These are phyloP conservation scores for Heliconius ismenius DNA, from an alignment of 2,888 invertebrate species.

Conservation along the genomic window DNA sequence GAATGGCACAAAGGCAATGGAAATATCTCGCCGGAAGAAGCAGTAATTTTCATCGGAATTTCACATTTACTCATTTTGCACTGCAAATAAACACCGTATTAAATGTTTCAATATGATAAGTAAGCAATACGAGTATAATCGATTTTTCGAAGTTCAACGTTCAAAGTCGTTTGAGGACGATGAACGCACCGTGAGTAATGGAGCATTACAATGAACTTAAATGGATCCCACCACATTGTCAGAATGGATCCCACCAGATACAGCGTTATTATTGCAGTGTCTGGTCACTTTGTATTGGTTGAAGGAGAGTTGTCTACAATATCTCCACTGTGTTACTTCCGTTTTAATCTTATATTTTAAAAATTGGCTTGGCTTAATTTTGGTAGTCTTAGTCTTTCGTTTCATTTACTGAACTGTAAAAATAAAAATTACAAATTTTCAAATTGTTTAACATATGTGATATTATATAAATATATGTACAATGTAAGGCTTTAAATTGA, in stretches of 20 bases:
- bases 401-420: too few species aligned
- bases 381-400: too few species aligned
- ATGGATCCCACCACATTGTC: neutral
- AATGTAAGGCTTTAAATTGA: neutral
- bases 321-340: neutral
- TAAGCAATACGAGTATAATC: neutral
- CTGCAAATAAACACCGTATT: neutral
- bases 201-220: neutral
- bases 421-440: too few species aligned
- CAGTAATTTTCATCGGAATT: neutral
- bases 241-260: neutral
- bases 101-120: neutral
- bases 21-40: neutral
- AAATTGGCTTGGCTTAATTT: neutral
- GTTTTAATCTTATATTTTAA: neutral
- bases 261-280: neutral
- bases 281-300: neutral
- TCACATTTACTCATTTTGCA: neutral
- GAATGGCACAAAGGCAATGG: neutral
- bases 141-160: constrained; percentile 1
- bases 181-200: constrained; percentile 14
- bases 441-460: neutral
- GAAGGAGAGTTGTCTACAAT: neutral
- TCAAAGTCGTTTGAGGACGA: constrained; percentile 1
- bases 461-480: neutral